Evolutionary conservation across 1,140 invertebrate genomes (phyloP), one percentile per base, ranked within the genome.

Genomic region (Sipha flava): DNA sequence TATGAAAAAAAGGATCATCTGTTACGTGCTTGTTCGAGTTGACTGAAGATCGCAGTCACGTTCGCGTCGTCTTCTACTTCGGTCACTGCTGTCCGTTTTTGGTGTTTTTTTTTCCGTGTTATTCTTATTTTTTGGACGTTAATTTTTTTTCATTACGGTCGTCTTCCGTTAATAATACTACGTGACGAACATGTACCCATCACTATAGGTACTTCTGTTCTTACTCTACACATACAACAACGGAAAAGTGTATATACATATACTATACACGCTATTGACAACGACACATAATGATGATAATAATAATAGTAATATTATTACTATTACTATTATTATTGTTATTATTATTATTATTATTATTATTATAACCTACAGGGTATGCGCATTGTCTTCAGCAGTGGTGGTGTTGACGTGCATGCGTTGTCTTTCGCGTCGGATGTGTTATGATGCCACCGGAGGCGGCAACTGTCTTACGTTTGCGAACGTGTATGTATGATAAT

Each of bases 21-120:
- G 49, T 59, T 77, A 77, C 73, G 73, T 57, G 73, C 52, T 77
- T 47, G 73, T 59, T 77, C 73, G 73, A 34, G 34, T 75, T 75
- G 72, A 75, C 52, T 57, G 34, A 10, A 34, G 73, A 40, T 34
- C 34, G n/a, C 23, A 77, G 73, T 75, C 72, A 75, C 72, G 72
- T 75, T 52, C 47, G 16, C n/a, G 47, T n/a, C 45, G 45, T 49
- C 68, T 26, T 26, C 21, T 6, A 31, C n/a, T 29, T 26, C 31
- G 59, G 59, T 21, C 59, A 64, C 31, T 37, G 29, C 70, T 49
- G 14, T 31, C 70, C 21, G 29, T 37, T 29, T 47, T 52, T 34
- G 16, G 26, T 21, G 9, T 31, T 54, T 34, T 75, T 47, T 72
- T 75, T 75, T 73, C 34, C 49, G 21, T 37, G 18, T 66, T 66